A percentile compares a stretch with the other conserved stretches of the same genome.
phyloP scores from a whole-genome alignment of 2,113 vertebrate genomes.

The Rhinopithecus roxellana region DNA sequence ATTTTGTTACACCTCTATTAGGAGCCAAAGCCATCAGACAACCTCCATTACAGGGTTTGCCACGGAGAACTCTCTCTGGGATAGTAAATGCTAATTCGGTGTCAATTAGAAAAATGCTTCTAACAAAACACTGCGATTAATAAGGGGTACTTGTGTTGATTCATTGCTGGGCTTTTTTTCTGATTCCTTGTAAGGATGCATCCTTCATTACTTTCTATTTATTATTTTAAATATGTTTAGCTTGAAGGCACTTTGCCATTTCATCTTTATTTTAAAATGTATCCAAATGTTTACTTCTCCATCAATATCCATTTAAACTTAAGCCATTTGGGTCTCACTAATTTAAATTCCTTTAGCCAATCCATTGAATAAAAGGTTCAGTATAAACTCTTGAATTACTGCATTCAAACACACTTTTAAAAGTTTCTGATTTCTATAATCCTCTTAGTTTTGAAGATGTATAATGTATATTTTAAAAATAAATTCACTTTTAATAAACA shows the following conservation, averaged over 20 bases:
- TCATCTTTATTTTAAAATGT: slow-evolving; percentile 57
- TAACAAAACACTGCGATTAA: slow-evolving; percentile 57
- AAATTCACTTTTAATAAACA: background rate
- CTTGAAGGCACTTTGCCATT: slow-evolving; percentile 67
- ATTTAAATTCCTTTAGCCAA: slow-evolving; percentile 62
- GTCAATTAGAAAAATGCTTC: slow-evolving; percentile 79
- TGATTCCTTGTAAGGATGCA: slow-evolving; percentile 14
- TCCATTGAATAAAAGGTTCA: slow-evolving; percentile 69
- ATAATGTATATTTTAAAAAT: background rate
- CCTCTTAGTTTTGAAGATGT: slow-evolving; percentile 58
- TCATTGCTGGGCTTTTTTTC: slow-evolving; percentile 17
- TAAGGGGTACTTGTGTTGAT: slow-evolving; percentile 66
- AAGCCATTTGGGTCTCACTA: slow-evolving; percentile 65
- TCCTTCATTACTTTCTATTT: slow-evolving; percentile 74
- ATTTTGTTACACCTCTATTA: slow-evolving; percentile 79
- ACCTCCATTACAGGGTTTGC: slow-evolving; percentile 72
- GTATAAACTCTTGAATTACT: slow-evolving; percentile 54
- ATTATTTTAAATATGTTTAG: slow-evolving; percentile 78
- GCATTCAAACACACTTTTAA: slow-evolving; percentile 58
- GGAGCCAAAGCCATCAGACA: slow-evolving; percentile 73
- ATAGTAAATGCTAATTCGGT: slow-evolving; percentile 79
- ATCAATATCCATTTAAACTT: slow-evolving; percentile 55
- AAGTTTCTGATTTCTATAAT: slow-evolving; percentile 66
- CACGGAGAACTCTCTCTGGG: slow-evolving; percentile 63
- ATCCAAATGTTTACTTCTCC: slow-evolving; percentile 70